Conservation (phyloP, 2,113 vertebrate genomes). For the Mus musculus region DNA sequence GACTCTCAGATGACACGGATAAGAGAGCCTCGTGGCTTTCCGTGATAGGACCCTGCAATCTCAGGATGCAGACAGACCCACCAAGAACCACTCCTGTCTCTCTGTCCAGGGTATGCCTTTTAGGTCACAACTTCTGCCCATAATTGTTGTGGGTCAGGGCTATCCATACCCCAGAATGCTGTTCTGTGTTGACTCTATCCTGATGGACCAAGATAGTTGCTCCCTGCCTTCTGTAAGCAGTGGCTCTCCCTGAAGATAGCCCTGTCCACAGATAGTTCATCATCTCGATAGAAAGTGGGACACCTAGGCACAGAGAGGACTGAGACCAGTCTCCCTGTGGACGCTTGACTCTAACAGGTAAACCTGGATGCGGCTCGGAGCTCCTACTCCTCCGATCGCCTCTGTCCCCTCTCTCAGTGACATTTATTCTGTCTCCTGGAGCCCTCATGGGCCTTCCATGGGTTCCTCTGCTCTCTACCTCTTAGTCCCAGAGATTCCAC, state of each 20-base stretch:
- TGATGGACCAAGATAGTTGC: accelerated
- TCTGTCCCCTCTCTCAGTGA: background rate
- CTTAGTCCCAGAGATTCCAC: accelerated
- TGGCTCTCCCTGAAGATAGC: background rate
- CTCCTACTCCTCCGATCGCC: background rate
- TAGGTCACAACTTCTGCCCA: background rate
- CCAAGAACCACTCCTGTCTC: accelerated
- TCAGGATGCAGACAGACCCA: accelerated
- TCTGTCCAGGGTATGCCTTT: background rate
- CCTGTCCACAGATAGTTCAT: accelerated
- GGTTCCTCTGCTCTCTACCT: accelerated
- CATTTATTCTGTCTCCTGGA: too few relatives aligned
- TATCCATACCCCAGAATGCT: accelerated
- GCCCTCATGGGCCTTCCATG: accelerated
- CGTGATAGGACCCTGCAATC: accelerated
- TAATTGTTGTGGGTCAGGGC: accelerated
- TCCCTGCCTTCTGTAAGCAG: background rate
- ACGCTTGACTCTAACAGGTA: accelerated
- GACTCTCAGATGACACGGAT: accelerated
- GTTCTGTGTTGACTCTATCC: accelerated
- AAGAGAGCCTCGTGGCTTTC: accelerated
- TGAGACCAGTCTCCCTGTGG: too few relatives aligned
- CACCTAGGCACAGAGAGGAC: accelerated
- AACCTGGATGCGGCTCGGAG: accelerated
- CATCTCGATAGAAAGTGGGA: accelerated